Conservation (phyloP, 2,797 vertebrate species). For the Galago senegalensis region DNA sequence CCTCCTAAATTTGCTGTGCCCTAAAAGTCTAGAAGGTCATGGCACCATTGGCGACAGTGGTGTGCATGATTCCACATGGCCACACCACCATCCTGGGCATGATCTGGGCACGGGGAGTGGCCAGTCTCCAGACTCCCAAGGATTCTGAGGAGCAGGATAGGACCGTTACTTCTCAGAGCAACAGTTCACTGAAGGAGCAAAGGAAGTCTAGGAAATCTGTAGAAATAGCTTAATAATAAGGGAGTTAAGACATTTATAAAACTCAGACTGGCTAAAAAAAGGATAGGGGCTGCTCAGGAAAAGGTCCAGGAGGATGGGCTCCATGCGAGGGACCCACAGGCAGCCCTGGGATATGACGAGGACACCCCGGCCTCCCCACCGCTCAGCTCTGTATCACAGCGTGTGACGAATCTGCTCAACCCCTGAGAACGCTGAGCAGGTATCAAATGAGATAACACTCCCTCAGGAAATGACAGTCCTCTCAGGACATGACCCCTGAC, state of each 20-base stretch:
- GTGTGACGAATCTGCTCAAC: neutral
- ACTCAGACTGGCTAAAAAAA: neutral
- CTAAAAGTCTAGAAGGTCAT: neutral
- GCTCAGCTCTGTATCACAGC: no score
- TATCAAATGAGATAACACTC: neutral
- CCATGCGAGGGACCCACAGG: no score
- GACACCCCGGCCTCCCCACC: neutral
- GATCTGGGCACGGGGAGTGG: no score
- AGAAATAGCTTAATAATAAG: neutral
- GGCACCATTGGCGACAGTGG: neutral
- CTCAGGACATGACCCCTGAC: neutral
- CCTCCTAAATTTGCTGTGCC: neutral
- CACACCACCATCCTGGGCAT: accelerated
- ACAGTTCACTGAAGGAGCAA: neutral
- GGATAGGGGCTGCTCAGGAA: neutral
- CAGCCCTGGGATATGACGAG: neutral
- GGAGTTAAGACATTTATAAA: neutral
- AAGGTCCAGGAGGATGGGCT: neutral
- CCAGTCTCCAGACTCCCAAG: accelerated
- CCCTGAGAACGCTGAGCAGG: no score
- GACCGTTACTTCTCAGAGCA: neutral
- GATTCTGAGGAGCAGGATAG: neutral
- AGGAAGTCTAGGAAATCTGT: neutral
- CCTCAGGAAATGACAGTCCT: no score
- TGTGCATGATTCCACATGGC: neutral